Evolutionary conservation across 2,113 vertebrate species (phyloP).

Genomic region (Spheniscus mendiculus): DNA sequence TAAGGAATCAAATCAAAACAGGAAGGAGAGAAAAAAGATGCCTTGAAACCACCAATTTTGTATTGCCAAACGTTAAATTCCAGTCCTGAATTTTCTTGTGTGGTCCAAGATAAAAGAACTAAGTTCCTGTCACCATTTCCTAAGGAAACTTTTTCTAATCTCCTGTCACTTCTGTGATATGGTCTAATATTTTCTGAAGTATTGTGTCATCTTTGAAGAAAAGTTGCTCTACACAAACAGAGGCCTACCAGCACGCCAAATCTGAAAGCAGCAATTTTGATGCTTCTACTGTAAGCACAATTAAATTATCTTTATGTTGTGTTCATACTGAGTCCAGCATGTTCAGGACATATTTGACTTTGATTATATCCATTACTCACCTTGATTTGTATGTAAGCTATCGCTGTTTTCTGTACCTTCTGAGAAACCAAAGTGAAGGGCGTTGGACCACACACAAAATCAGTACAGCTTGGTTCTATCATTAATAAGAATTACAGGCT

Average conservation of each 20-base stretch:
- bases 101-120: neutral
- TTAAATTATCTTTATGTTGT: neutral
- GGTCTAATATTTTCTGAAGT: neutral
- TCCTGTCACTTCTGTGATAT: neutral
- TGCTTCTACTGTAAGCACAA: neutral
- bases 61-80: neutral
- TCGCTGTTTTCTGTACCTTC: neutral
- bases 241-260: neutral
- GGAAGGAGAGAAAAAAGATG: neutral
- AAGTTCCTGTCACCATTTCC: neutral
- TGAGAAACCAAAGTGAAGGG: neutral
- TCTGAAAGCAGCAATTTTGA: neutral
- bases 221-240: neutral
- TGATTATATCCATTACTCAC: neutral
- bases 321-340: neutral
- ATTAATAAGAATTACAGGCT: neutral
- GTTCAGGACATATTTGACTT: neutral
- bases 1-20: neutral
- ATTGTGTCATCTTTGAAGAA: neutral
- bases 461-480: neutral
- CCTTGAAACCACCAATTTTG: neutral
- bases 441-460: neutral
- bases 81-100: neutral
- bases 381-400: neutral
- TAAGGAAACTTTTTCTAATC: neutral